Base-by-base conservation (phyloP, 2,113 vertebrate genomes). In the Corythoichthys haematopterus region DNA sequence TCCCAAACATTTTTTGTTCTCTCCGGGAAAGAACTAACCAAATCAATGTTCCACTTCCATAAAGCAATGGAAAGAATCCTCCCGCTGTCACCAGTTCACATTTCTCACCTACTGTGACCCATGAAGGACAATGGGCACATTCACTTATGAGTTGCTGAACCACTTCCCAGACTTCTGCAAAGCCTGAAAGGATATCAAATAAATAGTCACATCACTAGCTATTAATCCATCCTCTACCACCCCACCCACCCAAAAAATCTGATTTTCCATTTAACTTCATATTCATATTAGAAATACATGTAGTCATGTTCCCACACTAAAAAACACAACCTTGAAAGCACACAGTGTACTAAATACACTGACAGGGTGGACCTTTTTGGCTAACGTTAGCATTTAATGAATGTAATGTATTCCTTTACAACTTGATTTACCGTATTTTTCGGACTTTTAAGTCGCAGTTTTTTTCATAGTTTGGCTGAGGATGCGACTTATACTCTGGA, bases 121-220 rank as follows among this genome's bases (percentile, higher is more conserved):
- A n/a, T 50, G 15, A 65, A 64, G 69, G 73, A 88, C 82, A 85
- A 83, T 80, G 72, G 73, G 73, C 56, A 69, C 62, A 80, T 88
- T 84, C 56, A 85, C 57, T 51, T 46, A 75, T 75, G 77, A 78
- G 76, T 77, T 64, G 68, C 61, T 74, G 69, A 72, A 45, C 11
- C 3, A 62, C 40, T 28, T 28, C 59, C 78, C 83, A 68, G 70
- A 72, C 56, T 70, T 76, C 43, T 58, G 55, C 77, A 71, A 40
- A 55, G 69, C 28, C 63, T 73, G 70, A 71, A 76, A 74, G 67
- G 55, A 80, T 65, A 58, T 43, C 62, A 62, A 68, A 71, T 67
- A 62, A 28, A 66, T 35, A 65, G 61, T 60, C 45, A 63, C 66
- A 53, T 67, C 71, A 60, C 45, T 53, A 57, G 58, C 20, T 47